Conservation (phyloP, 2,888 invertebrate genomes). For the Megaustenia siamemsis region DNA sequence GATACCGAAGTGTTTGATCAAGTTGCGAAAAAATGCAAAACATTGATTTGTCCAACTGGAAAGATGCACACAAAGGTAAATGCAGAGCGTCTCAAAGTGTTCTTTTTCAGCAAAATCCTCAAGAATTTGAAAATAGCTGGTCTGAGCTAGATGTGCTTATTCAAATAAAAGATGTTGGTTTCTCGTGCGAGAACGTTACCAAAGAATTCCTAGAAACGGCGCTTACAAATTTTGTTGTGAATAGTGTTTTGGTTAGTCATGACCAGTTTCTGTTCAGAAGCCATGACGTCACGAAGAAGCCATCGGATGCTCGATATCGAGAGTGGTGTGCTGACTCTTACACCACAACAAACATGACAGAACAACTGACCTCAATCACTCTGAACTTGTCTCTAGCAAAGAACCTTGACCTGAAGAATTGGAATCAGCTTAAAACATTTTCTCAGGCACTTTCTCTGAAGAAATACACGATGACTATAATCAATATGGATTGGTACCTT, state of each 20-base stretch:
- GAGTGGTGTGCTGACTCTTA: background rate
- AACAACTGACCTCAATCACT: background rate
- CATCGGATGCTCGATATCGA: background rate
- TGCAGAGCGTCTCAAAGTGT: constrained; percentile 6
- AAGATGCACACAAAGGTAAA: background rate
- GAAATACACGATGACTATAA: background rate
- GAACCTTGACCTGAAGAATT: background rate
- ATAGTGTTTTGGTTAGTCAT: background rate
- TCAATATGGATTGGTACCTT: background rate
- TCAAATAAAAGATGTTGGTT: background rate
- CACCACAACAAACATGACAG: too few relatives aligned
- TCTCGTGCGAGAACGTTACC: background rate
- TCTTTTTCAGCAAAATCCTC: background rate
- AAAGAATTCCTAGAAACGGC: background rate
- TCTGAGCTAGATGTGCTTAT: background rate
- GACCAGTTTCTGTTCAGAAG: background rate
- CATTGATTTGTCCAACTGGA: constrained; percentile 40
- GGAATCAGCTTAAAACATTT: background rate
- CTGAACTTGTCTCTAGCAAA: background rate
- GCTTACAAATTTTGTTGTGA: background rate
- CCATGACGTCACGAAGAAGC: background rate
- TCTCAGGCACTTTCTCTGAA: background rate
- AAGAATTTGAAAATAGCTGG: background rate
- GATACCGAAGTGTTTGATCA: constrained; percentile 46
- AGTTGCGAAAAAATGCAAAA: constrained; percentile 29